Base-by-base conservation (phyloP, 2,797 vertebrate genomes). In the Rhynchotus rufescens region DNA sequence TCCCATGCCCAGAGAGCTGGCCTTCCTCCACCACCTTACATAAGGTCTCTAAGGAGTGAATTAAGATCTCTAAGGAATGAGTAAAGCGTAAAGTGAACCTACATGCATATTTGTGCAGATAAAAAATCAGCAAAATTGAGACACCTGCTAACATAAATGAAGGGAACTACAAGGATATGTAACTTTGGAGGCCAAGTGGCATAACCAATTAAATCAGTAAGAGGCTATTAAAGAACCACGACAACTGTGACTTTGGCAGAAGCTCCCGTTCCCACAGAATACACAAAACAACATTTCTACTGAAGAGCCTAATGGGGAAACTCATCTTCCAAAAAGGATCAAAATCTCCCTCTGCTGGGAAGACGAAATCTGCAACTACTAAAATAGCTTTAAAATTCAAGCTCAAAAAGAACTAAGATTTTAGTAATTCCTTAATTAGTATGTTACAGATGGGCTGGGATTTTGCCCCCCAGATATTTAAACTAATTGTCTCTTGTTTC, bases 331-430 rank as follows among this genome's bases (percentile, higher is more conserved):
- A 68, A 75, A 92, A 61, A 91, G 36, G 38, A 91, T 57, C 64
- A 90, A 92, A 96, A 88, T 77, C 87, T 81, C 88, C 92, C 89
- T 95, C 95, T 95, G 34, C 60, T 88, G 80, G 84, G 77, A 95
- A 89, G 69, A 87, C 30, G 22, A 86, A 88, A 23, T 45, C 56
- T 86, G 40, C 30, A 79, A 67, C 74, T 81, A 49, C 12, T 62
- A 59, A 75, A 86, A 69, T 40, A 62, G 78, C 84, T 75, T 59
- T 21, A 67, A 57, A 76, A 72, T 51, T 88, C 71, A 71, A 75
- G 45, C 15, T 64, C 38, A 26, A 76, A 81, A 87, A 88, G 22
- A 47, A 80, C 10, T 47, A 30, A 25, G 34, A n/a, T 73, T 89
- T 89, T 44, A 79, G 15, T 23, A 51, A 36, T 73, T 23, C 15